These are phyloP conservation scores for Stigmatopora argus DNA, from an alignment of 2,113 vertebrate species.

Conservation along the genomic window DNA sequence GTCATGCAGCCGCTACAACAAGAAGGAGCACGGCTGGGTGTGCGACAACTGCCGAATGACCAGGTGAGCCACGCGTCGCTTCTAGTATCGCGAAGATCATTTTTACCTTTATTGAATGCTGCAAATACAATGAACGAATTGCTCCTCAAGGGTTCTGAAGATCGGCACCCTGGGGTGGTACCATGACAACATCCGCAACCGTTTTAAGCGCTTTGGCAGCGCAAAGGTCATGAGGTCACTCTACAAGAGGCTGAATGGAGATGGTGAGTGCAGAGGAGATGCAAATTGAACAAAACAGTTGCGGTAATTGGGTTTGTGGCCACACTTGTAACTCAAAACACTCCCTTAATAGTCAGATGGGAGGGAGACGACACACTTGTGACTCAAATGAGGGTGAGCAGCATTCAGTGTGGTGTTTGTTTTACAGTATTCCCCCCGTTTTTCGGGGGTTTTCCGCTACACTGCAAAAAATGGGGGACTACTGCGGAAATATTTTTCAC, in stretches of 20 bases:
- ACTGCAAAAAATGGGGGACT: no score
- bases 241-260: slow-evolving; percentile 75
- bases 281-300: not conserved
- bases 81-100: no score
- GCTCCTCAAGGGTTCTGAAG: slow-evolving; percentile 76
- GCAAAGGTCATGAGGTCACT: slow-evolving; percentile 90
- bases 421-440: not conserved
- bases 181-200: slow-evolving; percentile 80
- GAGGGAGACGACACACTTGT: not conserved
- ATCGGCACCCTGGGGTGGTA: slow-evolving; percentile 88
- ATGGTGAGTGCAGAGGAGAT: slow-evolving; percentile 43
- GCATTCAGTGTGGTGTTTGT: not conserved
- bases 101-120: not conserved
- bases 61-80: slow-evolving; percentile 67
- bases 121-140: not conserved
- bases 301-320: not conserved
- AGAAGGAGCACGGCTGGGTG: slow-evolving; percentile 86
- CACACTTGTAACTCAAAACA: no score
- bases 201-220: slow-evolving; percentile 89
- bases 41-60: slow-evolving; percentile 84
- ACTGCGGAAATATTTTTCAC: no score
- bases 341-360: no score
- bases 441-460: no score
- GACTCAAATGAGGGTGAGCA: not conserved
- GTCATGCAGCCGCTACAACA: slow-evolving; percentile 81